phyloP scores from a whole-genome alignment of 2,888 invertebrate species.

The Chrysolina haemoptera region DNA sequence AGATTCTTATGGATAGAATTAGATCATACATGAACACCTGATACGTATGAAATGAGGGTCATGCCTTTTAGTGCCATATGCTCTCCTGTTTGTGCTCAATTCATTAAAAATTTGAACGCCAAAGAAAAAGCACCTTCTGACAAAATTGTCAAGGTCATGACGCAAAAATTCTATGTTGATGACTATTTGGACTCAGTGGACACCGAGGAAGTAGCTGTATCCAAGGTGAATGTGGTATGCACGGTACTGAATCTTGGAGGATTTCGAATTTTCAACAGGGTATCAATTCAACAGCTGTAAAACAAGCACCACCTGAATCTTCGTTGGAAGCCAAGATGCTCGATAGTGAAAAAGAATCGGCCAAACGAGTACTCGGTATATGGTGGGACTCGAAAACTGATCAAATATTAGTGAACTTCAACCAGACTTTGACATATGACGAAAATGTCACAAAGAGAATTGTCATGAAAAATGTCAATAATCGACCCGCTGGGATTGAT shows the following conservation, averaged over 20 bases:
- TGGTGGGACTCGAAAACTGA: neutral
- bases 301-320: too few species aligned
- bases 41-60: neutral
- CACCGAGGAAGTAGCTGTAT: neutral
- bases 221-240: neutral
- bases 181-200: neutral
- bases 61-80: neutral
- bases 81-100: neutral
- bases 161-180: neutral
- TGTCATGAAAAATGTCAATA: slow-evolving; percentile 12
- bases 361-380: neutral
- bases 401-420: neutral
- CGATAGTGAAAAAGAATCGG: neutral
- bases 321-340: neutral
- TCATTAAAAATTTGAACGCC: neutral
- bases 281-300: neutral
- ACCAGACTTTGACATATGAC: neutral
- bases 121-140: neutral
- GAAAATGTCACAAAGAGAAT: neutral
- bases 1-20: neutral
- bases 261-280: neutral
- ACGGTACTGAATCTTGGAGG: neutral
- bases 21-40: neutral
- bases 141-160: neutral
- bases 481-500: slow-evolving; percentile 23